phyloP scores from a whole-genome alignment of 2,888 invertebrate species.

The Carterocephalus palaemon region DNA sequence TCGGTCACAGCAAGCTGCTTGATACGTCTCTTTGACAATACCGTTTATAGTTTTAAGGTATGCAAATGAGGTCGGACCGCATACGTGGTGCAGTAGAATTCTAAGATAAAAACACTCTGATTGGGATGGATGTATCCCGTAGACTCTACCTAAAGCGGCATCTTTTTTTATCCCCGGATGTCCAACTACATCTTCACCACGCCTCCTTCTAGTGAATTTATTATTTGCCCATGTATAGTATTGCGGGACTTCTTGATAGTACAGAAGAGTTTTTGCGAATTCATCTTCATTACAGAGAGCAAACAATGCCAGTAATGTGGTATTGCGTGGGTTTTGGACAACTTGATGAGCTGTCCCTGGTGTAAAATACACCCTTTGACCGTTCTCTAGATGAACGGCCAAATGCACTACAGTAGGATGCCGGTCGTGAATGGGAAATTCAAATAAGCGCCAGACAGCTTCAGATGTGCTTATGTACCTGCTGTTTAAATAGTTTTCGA shows the following conservation, averaged over 20 bases:
- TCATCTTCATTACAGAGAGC: conserved; percentile 29
- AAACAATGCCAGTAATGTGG: conserved; percentile 24
- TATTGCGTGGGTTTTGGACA: conserved; percentile 15
- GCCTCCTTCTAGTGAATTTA: conserved; percentile 27
- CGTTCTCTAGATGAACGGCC: too few relatives aligned
- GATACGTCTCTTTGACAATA: conserved; percentile 30
- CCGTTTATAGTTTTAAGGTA: conserved; percentile 34
- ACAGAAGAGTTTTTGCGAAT: conserved; percentile 32
- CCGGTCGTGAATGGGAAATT: conserved; percentile 31
- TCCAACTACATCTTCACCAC: conserved; percentile 29
- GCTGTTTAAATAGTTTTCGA: conserved; percentile 18
- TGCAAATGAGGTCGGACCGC: conserved; percentile 36
- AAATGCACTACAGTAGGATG: conserved; percentile 31
- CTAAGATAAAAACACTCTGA: conserved; percentile 35
- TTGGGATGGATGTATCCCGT: conserved; percentile 35
- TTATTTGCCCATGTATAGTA: conserved; percentile 32
- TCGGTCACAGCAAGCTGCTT: conserved; percentile 28
- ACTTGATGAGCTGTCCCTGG: background rate
- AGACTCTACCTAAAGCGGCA: conserved; percentile 35
- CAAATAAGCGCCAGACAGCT: conserved; percentile 34
- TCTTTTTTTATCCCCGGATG: conserved; percentile 32
- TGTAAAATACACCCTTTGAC: conserved; percentile 17
- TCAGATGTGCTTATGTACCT: conserved; percentile 35
- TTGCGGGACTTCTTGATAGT: conserved; percentile 32
- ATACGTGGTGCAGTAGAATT: conserved; percentile 30